Evolutionary conservation across 64 coral and sea anemone species (phyloP), one percentile per base, ranked within the genome.

Genomic region (Pocillopora verrucosa): DNA sequence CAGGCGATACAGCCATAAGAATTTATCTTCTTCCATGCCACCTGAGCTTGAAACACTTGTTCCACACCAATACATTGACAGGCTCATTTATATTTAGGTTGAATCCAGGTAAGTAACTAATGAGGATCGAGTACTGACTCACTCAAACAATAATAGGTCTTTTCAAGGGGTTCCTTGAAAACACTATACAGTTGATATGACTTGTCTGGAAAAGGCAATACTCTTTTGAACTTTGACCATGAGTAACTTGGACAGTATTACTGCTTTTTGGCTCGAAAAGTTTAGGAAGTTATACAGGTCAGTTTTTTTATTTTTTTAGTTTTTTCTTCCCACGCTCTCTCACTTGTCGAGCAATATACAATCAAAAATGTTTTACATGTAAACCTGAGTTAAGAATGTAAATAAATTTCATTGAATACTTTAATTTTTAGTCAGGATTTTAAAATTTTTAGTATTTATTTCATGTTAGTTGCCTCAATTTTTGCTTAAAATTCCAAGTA

Each of bases 81-180:
- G 35, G 75, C 19, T 90, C 89, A 90, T 90, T 90, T 14, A 67
- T 20, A 81, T 90, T 90, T 38, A 83, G 89, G 9, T 83, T 82
- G 59, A 73, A 79, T 11, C 91, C 84, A 34, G 91, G 90, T 11
- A 92, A 61, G n/a, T 72, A 85, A 9, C 89, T 36, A 7, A 1
- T 35, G 5, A 91, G 41, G n/a, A n/a, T n/a, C n/a, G 58, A 91
- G 69, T 19, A 70, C 38, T 36, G 37, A 58, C 62, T 91, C 89
- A 76, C 37, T 87, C 13, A 75, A 30, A 36, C 73, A 14, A 15
- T 26, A 30, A 24, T 75, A 75, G 11, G 38, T 24, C 13, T 15
- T 22, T 13, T 73, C 70, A 22, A 73, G n/a, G 22, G 10, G 70
- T 22, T 73, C 70, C 13, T 73, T 73, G n/a, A 73, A 73, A 5